Base-by-base conservation (phyloP, 2,888 invertebrate genomes). In the Dynastes hyllus region DNA sequence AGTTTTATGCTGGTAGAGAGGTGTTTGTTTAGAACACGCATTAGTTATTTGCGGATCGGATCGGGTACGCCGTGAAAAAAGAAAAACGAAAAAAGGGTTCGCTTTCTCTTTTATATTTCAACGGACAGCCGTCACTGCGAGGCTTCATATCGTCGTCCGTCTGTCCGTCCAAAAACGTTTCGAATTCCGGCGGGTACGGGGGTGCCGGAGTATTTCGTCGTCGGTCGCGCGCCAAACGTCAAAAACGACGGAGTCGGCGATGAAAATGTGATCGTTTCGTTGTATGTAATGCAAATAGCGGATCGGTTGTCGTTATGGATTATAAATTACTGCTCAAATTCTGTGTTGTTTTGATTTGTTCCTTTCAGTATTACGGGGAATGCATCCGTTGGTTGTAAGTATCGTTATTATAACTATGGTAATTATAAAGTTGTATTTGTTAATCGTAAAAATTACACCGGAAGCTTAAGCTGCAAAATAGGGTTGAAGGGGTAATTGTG, bases 371-470 rank as follows among this genome's bases (percentile, higher is more conserved):
- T 71, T 82, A 79, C 78, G 84, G 80, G 73, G 82, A 83, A 73
- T 80, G 83, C 63, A 86, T 86, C 61, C 83, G 84, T 79, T 86
- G 86, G 86, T 81, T 86, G 86, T 86, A 84, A 86, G 86, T 86
- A 82, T 70, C 58, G 77, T 79, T 71, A 1, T 66, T 45, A 51
- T 27, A 50, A 27, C 11, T 67, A 32, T 5, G 5, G 32, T 37
- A 5, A 37, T 37, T 37, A 37, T 37, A 37, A 37, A 37, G 32
- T 37, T 22, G 22, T 22, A 22, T 22, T 22, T 22, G 22, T 22
- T 22, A 22, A 22, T 22, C 22, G 22, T 22, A 22, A 22, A 22
- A 22, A 22, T 22, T 22, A 22, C 22, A 22, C 22, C 0, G 22
- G 22, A 22, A 22, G 22, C 22, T 22, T 22, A 22, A 22, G 22